These are phyloP conservation scores for Mesaphorura yosii DNA, from an alignment of 1,140 invertebrate species.

Conservation along the genomic window DNA sequence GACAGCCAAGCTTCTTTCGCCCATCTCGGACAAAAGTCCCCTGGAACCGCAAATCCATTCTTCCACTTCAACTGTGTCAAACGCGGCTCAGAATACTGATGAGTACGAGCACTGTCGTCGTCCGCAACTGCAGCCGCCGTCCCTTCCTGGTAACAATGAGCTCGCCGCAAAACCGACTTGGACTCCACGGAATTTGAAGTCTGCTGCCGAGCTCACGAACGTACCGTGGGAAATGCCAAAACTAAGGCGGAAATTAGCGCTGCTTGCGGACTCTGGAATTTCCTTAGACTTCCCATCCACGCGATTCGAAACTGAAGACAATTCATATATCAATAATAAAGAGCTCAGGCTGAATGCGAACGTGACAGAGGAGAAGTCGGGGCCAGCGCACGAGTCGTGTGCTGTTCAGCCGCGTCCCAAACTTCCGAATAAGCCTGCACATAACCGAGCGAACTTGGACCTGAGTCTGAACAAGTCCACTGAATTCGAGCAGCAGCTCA, in stretches of 20 bases:
- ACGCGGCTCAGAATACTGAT: background rate
- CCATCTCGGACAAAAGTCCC: slow-evolving; percentile 80
- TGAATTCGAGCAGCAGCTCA: background rate
- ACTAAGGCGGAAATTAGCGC: slow-evolving; percentile 51
- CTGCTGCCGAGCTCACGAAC: slow-evolving; percentile 52
- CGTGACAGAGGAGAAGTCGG: background rate
- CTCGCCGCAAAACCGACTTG: background rate
- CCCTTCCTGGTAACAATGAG: background rate
- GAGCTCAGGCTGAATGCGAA: too few species aligned
- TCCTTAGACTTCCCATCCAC: slow-evolving; percentile 18
- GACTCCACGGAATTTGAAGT: background rate
- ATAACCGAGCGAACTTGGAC: background rate
- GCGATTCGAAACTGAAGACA: too few species aligned
- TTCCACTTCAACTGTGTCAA: background rate
- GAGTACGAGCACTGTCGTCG: background rate
- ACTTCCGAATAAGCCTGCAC: background rate
- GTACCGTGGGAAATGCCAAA: slow-evolving; percentile 83
- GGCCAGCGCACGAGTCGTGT: background rate
- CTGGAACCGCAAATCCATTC: slow-evolving; percentile 49
- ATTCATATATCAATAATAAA: too few species aligned
- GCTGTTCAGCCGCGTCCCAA: too few species aligned
- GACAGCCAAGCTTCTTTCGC: slow-evolving; percentile 49
- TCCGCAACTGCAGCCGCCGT: background rate
- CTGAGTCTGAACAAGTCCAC: background rate
- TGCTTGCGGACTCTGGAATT: slow-evolving; percentile 28